Base-by-base conservation (phyloP, 2,113 vertebrate genomes). In the Uropsilus gracilis region DNA sequence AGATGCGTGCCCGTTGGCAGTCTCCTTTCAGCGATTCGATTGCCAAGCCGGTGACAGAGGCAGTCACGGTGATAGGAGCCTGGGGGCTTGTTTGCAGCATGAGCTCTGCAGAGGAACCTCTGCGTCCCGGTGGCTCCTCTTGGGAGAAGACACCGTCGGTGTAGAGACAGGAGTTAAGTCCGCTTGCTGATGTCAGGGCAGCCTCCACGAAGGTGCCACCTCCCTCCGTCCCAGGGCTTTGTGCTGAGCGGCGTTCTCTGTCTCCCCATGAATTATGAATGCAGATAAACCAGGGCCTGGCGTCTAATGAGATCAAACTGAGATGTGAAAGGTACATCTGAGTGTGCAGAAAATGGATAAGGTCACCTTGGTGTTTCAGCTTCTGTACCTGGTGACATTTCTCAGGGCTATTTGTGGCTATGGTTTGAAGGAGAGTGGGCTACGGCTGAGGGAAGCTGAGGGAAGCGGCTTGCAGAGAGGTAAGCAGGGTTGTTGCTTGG, bases 231-330 rank as follows among this genome's bases (percentile, higher is more conserved):
- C n/a, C 10, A 3, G 61, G 42, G 86, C 72, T 91, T 63, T 78
- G 55, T 39, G 50, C 76, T 72, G 20, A 92, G 7, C 2, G 4
- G 30, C 59, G 34, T 26, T 64, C n/a, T 82, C 63, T 89, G 59
- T 59, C 85, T 77, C 34, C 57, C 53, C 8, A 39, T 68, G 55
- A 92, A 90, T 61, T 94, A 92, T 68, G 76, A 75, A 85, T 92
- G 91, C 28, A 26, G 26, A 78, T 77, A 72, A 87, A 53, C 76
- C 53, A 86, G 48, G 72, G 17, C 53, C 28, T 50, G 34, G 64
- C 72, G 82, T 83, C 90, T 83, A 59, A 72, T 63, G 75, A 93
- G 90, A 69, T 61, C 61, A 61, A 42, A 55, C 84, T 12, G 46
- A 87, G 93, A 75, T 88, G 20, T 10, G 64, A 66, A 78, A 87